Conservation (phyloP, 2,113 vertebrate species). For the Carassius auratus region DNA sequence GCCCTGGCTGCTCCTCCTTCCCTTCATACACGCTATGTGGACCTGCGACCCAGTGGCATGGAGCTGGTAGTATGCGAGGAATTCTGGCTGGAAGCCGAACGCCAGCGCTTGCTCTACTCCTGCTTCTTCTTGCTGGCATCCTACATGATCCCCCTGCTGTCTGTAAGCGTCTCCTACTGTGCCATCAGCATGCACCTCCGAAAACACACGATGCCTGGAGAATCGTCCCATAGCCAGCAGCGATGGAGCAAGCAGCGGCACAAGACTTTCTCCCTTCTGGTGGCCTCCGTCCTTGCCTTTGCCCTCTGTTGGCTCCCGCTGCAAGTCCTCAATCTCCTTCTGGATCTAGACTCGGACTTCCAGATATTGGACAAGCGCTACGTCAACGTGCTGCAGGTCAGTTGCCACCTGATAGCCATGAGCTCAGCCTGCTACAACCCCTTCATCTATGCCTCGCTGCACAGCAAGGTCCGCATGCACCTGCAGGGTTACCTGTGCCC, state of each 20-base stretch:
- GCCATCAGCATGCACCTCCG: conserved; percentile 75
- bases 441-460: conserved; percentile 82
- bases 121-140: conserved; percentile 76
- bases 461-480: conserved; percentile 78
- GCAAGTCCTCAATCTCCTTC: conserved; percentile 78
- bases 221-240: conserved; percentile 66
- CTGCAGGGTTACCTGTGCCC: conserved; percentile 71
- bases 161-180: conserved; percentile 79
- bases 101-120: conserved; percentile 74
- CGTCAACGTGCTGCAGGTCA: conserved; percentile 77
- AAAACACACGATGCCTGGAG: conserved; percentile 72
- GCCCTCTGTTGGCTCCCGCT: conserved; percentile 80
- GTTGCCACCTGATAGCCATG: conserved; percentile 80
- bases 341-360: conserved; percentile 79
- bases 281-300: conserved; percentile 78
- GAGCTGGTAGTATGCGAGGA: conserved; percentile 79
- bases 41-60: conserved; percentile 72
- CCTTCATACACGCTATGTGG: conserved; percentile 72
- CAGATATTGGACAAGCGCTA: conserved; percentile 76
- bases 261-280: conserved; percentile 76
- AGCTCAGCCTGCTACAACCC: conserved; percentile 83
- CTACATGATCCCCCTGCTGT: conserved; percentile 80
- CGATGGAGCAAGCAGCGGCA: conserved; percentile 74
- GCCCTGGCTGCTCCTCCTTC: conserved; percentile 73
- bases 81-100: conserved; percentile 73